Base-by-base conservation (phyloP, 2,888 invertebrate species). In the Bhutanitis thaidina region DNA sequence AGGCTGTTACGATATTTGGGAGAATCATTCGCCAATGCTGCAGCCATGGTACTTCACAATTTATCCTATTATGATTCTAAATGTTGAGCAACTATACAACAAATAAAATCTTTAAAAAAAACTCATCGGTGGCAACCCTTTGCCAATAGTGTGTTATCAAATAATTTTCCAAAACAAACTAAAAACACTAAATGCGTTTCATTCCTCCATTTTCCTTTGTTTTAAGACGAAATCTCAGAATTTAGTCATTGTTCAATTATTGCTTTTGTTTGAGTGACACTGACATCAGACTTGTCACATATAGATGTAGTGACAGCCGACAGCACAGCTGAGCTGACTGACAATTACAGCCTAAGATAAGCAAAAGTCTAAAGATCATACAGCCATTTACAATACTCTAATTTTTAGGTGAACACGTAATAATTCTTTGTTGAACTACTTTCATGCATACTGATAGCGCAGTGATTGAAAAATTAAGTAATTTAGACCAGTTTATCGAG, bases 1-100 rank as follows among this genome's bases (percentile, higher is more conserved):
- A 89, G 66, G 58, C 88, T 88, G 64, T 82, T 85, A 29, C 74
- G 77, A 60, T 88, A 89, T 74, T 81, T 86, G 5, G 89, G 88
- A 32, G 88, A 89, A 61, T 87, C 89, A 61, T 83, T 81, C 15
- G 84, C 80, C 44, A 87, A 61, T 16, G 79, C 77, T 54, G 80
- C 74, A 51, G 87, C 82, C 88, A 89, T 89, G 52, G 65, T 80
- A 39, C 36, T 48, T 52, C 30, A 43, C 54, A 43, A 39, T 45
- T 37, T 37, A 49, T 53, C 34, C 54, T 36, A 34, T 30, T 48
- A 52, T 15, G 52, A 36, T 49, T 14, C 40, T 27, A 7, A 37
- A 30, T 14, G 43, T 43, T 32, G 37, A 43, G 27, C 32, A 9
- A 37, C 13, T 30, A 43, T 43, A 13, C 34, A 37, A 12, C 36